Conservation (phyloP, 2,797 vertebrate species). For the Uromys caudimaculatus region DNA sequence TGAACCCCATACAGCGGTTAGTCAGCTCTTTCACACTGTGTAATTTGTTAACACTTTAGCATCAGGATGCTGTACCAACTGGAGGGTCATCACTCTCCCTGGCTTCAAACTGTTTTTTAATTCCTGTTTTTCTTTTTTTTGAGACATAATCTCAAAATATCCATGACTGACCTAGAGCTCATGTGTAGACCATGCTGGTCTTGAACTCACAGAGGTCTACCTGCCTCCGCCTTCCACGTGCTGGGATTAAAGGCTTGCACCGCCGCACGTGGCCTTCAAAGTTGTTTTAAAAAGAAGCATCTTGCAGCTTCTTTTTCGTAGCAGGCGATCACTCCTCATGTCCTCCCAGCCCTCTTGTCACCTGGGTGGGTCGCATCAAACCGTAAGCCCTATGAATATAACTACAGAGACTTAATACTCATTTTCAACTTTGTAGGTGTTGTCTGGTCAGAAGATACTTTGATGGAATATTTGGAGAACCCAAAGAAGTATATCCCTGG, state of each 20-base stretch:
- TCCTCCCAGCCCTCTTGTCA: neutral
- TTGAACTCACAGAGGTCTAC: neutral
- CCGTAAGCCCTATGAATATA: conserved; percentile 13
- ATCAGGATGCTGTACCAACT: neutral
- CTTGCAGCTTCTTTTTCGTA: neutral
- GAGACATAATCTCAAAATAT: neutral
- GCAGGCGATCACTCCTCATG: neutral
- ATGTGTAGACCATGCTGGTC: neutral
- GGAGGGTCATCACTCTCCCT: neutral
- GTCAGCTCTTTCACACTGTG: conserved; percentile 9
- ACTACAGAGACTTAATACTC: conserved; percentile 16
- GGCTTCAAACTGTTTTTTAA: neutral
- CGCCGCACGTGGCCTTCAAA: neutral
- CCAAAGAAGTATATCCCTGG: conserved; percentile 95
- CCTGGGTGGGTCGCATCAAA: neutral
- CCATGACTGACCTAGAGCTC: neutral
- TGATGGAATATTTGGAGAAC: conserved; percentile 93
- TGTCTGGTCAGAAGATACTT: conserved; percentile 89
- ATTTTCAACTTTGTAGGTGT: conserved; percentile 86
- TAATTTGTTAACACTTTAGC: conserved; percentile 23
- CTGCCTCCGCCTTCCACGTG: neutral
- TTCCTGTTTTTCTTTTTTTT: neutral
- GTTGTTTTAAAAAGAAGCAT: neutral
- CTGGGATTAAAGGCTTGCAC: neutral
- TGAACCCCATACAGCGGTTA: neutral